These are phyloP conservation scores for Hoplodrina blanda DNA, from an alignment of 2,888 invertebrate species.

Conservation along the genomic window DNA sequence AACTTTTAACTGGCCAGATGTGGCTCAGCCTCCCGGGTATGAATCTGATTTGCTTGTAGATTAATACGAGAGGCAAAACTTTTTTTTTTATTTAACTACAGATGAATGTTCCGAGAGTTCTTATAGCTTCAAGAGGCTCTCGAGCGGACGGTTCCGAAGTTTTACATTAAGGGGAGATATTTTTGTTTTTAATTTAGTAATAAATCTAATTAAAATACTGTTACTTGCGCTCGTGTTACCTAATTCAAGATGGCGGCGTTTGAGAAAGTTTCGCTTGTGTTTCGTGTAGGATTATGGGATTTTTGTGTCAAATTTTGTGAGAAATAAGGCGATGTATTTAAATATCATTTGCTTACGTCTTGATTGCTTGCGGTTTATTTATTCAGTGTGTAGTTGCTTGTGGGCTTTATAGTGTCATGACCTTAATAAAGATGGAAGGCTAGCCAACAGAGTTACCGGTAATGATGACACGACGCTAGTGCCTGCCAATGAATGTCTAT, in stretches of 20 bases:
- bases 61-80: conserved; percentile 80
- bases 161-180: conserved; percentile 59
- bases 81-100: conserved; percentile 73
- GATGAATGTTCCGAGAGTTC: conserved; percentile 64
- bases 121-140: conserved; percentile 60
- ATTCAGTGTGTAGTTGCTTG: neutral
- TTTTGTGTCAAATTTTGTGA: conserved; percentile 46
- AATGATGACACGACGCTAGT: conserved; percentile 29
- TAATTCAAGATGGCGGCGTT: conserved; percentile 54
- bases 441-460: conserved; percentile 17
- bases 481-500: conserved; percentile 36
- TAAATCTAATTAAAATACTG: conserved; percentile 67
- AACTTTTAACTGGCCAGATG: conserved; percentile 90
- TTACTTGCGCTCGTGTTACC: conserved; percentile 49
- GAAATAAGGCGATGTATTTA: conserved; percentile 24
- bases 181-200: conserved; percentile 65
- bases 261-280: conserved; percentile 39
- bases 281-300: conserved; percentile 28
- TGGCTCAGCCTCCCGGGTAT: conserved; percentile 80
- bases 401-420: neutral
- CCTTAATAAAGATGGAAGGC: conserved; percentile 26
- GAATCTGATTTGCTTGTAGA: conserved; percentile 87
- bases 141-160: conserved; percentile 52
- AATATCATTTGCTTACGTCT: conserved; percentile 1
- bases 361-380: neutral